Conservation (phyloP, 2,113 vertebrate genomes). For the Chaetops frenatus region DNA sequence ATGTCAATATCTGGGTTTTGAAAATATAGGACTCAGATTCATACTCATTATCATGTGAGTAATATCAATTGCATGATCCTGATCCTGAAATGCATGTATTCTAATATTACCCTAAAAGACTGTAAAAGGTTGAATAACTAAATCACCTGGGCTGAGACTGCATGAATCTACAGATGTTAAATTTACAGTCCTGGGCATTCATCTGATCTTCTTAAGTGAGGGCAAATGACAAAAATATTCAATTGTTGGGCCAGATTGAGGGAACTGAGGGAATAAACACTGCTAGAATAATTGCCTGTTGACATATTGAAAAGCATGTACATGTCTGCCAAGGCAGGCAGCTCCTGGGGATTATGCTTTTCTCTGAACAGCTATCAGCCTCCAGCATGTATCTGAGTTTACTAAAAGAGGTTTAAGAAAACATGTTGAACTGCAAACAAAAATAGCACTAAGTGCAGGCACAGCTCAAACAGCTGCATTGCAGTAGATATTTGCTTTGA, state of each 20-base stretch:
- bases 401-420: slow-evolving; percentile 32
- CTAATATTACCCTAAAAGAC: not conserved
- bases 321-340: not conserved
- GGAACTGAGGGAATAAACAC: not conserved
- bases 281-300: slow-evolving; percentile 1
- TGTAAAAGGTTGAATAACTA: not conserved
- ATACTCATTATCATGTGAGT: not conserved
- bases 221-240: not conserved
- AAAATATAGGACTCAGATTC: not conserved
- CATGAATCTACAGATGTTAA: not conserved
- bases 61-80: not conserved
- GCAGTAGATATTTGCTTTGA: slow-evolving; percentile 58
- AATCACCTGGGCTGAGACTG: not conserved
- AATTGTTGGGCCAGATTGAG: not conserved
- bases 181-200: not conserved
- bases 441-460: slow-evolving; percentile 32
- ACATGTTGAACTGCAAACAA: slow-evolving; percentile 24
- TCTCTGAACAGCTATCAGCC: slow-evolving; percentile 24
- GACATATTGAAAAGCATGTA: not conserved
- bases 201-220: not conserved
- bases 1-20: not conserved
- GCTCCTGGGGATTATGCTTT: not conserved
- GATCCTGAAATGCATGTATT: not conserved
- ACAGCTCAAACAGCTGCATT: slow-evolving; percentile 61
- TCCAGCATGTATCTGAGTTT: not conserved